Evolutionary conservation across 2,888 invertebrate species (phyloP), one percentile per base, ranked within the genome.

Genomic region (Acanthoscelides obtectus): DNA sequence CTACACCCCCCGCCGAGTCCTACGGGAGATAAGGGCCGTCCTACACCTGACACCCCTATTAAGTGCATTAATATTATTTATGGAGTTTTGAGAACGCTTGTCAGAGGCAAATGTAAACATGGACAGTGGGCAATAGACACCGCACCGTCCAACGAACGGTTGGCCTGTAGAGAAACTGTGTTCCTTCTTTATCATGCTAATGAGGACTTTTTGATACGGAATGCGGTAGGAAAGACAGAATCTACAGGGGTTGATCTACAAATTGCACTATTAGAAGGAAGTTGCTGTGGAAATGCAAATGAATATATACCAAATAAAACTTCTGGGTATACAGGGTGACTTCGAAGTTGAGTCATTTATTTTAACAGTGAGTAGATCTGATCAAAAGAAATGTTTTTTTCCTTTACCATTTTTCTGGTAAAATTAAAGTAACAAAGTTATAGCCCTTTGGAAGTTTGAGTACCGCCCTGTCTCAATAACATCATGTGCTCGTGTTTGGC

Each of bases 21-120:
- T 45, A 45, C 45, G 45, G 45, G 45, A 45, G 45, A 45, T 45
- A 45, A 45, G 45, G 45, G 45, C 12, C 45, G 45, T 45, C 45
- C 45, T 68, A 68, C 68, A 68, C 68, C 68, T 68, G 68, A 68
- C 68, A 68, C 67, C 67, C 67, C 67, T 67, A 67, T 67, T 67
- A 67, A 20, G 67, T 19, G 22, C 20, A 67, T 67, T 67, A 67
- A 45, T 45, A 45, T 45, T 45, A 45, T 45, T 45, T 45, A 45
- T 45, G 45, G 45, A 45, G 45, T 45, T 45, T 45, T 45, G 45
- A 45, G 45, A 45, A 45, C 45, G 45, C 5, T 45, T 45, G 45
- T 45, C 45, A 45, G 45, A 45, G 45, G 45, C 45, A 45, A 45
- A 45, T 45, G 45, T 45, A 45, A 45, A 45, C 45, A 45, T 12